These are phyloP conservation scores for Fragum fragum DNA, from an alignment of 2,888 invertebrate species.

Conservation along the genomic window DNA sequence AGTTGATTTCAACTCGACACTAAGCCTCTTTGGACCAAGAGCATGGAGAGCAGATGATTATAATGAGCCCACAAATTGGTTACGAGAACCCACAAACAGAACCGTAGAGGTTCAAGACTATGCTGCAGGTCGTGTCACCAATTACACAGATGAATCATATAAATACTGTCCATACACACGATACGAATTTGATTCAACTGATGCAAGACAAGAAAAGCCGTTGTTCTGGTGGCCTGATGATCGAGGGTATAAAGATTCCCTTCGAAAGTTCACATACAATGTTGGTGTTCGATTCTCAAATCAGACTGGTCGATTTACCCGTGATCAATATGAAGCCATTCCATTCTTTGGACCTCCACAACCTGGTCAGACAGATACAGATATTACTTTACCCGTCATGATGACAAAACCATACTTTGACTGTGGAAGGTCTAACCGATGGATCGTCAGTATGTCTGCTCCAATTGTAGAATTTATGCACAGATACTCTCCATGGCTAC, in stretches of 20 bases:
- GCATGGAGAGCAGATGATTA: slow-evolving; percentile 90
- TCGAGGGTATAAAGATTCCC: slow-evolving; percentile 91
- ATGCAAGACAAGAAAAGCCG: slow-evolving; percentile 54
- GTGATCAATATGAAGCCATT: slow-evolving; percentile 77
- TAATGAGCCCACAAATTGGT: slow-evolving; percentile 96
- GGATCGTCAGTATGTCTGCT: slow-evolving; percentile 97
- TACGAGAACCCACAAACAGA: slow-evolving; percentile 97
- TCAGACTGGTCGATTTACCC: slow-evolving; percentile 81
- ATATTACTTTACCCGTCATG: slow-evolving; percentile 92
- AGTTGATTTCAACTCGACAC: slow-evolving; percentile 96
- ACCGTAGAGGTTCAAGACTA: slow-evolving; percentile 90
- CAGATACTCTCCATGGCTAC: slow-evolving; percentile 84
- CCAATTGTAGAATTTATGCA: slow-evolving; percentile 98
- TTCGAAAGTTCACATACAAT: slow-evolving; percentile 82
- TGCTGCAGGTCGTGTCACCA: slow-evolving; percentile 92
- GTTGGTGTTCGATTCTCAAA: slow-evolving; percentile 85
- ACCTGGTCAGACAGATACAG: slow-evolving; percentile 83
- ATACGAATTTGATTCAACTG: slow-evolving; percentile 59
- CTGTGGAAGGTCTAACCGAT: slow-evolving; percentile 97
- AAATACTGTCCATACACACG: slow-evolving; percentile 90
- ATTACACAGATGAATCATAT: slow-evolving; percentile 96
- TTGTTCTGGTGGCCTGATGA: slow-evolving; percentile 94
- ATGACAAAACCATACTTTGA: slow-evolving; percentile 98
- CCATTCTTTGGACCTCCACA: slow-evolving; percentile 86
- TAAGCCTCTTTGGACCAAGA: slow-evolving; percentile 97